Base-by-base conservation (phyloP, 2,113 vertebrate species). In the Syngnathoides biaculeatus region DNA sequence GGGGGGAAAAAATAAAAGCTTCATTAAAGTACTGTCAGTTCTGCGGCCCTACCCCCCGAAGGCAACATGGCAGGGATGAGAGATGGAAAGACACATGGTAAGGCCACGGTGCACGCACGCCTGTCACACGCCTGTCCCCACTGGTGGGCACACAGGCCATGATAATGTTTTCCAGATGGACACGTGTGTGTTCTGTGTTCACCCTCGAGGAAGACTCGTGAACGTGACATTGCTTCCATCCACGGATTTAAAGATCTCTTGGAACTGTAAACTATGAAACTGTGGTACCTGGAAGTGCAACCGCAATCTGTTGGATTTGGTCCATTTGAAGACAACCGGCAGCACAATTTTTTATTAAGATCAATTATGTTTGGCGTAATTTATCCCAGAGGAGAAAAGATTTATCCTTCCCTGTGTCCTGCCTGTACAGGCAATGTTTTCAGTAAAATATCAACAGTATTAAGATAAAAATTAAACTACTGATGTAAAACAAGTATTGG, bases 1-100 rank as follows among this genome's bases (percentile, higher is more conserved):
- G 76, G 65, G 65, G 50, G 38, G 75, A 77, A 82, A 84, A 77
- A 82, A 82, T 83, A 77, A 82, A 84, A 77, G 79, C 79, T 86
- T 89, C 88, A 86, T 90, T 89, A 91, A 79, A 85, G 80, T 75
- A 74, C 86, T 89, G 88, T 89, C 89, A 89, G 74, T 39, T 70
- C 74, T 74, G 53, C 45, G 79, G 79, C 82, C 71, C 60, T 62
- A 30, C 26, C 73, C 82, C 87, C 85, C 42, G 64, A 85, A 86
- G 85, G 83, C 86, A 83, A 66, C 43, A 68, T 72, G 82, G 77
- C 80, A 66, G 84, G 84, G 86, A 87, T 84, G 82, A 88, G 86
- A 89, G 82, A 85, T 77, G 75, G 68, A 68, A 42, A 83, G 74
- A 81, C 79, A 67, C 39, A 65, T 59, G 57, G 77, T 68, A 74